Evolutionary conservation across 1,140 invertebrate genomes (phyloP).

Genomic region (Apis florea): DNA sequence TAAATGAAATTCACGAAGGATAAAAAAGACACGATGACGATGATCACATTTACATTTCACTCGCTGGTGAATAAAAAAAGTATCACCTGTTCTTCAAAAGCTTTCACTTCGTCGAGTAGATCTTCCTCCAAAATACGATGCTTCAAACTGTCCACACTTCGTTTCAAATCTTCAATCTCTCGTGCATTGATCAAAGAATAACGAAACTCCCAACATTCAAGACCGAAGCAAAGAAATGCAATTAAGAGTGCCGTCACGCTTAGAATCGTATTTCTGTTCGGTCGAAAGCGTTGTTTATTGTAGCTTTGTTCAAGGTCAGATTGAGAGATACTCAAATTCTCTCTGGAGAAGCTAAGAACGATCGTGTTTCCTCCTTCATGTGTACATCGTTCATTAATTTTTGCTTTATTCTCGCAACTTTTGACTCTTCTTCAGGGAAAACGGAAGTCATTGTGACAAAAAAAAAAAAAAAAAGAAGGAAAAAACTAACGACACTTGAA

Average conservation of each 20-base stretch:
- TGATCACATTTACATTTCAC: neutral
- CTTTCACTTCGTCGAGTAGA: conserved; percentile 71
- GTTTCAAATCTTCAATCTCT: conserved; percentile 70
- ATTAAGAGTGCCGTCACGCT: conserved; percentile 65
- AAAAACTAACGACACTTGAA: neutral
- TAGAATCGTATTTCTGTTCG: conserved; percentile 62
- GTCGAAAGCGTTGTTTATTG: conserved; percentile 58
- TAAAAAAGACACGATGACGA: neutral
- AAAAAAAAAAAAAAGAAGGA: too few relatives aligned
- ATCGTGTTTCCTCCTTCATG: conserved; percentile 65
- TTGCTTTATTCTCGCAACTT: conserved; percentile 59
- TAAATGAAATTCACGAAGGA: neutral
- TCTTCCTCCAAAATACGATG: conserved; percentile 70
- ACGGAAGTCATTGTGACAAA: conserved; percentile 68
- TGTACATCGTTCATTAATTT: conserved; percentile 45
- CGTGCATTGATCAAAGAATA: conserved; percentile 60
- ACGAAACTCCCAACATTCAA: conserved; percentile 73
- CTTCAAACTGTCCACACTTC: conserved; percentile 73
- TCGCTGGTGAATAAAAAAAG: neutral
- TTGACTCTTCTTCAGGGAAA: conserved; percentile 62
- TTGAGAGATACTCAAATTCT: conserved; percentile 74
- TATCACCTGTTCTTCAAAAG: conserved; percentile 75
- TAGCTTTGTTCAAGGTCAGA: conserved; percentile 74
- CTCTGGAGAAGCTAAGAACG: conserved; percentile 74
- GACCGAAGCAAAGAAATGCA: conserved; percentile 61